Evolutionary conservation across 2,888 invertebrate species (phyloP).

Genomic region (Epinotia nisella): DNA sequence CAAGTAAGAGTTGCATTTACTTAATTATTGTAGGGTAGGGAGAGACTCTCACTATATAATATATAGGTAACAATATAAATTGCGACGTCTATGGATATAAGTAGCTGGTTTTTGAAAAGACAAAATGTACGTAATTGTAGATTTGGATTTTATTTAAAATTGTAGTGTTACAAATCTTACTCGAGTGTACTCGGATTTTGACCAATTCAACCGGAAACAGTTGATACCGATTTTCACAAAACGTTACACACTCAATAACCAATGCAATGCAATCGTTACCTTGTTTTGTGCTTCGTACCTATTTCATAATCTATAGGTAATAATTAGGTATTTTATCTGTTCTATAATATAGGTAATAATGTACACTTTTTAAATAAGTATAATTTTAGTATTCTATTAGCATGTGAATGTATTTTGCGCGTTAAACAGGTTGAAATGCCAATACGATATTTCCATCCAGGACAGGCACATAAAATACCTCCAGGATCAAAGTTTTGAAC

Average conservation of each 20-base stretch:
- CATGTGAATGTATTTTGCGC: not conserved
- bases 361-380: no score
- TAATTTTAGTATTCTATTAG: not conserved
- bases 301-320: not conserved
- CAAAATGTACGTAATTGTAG: not conserved
- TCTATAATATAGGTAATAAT: no score
- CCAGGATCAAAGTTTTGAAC: no score
- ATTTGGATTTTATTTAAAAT: not conserved
- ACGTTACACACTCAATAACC: not conserved
- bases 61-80: no score
- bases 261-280: not conserved
- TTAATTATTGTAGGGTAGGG: no score
- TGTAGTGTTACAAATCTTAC: not conserved
- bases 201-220: conserved; percentile 1
- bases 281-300: not conserved
- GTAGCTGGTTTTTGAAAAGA: no score
- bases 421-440: not conserved
- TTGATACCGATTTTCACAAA: not conserved
- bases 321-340: no score
- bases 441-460: no score
- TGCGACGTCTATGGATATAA: no score
- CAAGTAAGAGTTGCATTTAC: no score
- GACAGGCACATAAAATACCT: no score
- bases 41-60: no score
- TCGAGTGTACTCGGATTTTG: not conserved